Conservation (phyloP, 2,113 vertebrate species). For the Poecile atricapillus region DNA sequence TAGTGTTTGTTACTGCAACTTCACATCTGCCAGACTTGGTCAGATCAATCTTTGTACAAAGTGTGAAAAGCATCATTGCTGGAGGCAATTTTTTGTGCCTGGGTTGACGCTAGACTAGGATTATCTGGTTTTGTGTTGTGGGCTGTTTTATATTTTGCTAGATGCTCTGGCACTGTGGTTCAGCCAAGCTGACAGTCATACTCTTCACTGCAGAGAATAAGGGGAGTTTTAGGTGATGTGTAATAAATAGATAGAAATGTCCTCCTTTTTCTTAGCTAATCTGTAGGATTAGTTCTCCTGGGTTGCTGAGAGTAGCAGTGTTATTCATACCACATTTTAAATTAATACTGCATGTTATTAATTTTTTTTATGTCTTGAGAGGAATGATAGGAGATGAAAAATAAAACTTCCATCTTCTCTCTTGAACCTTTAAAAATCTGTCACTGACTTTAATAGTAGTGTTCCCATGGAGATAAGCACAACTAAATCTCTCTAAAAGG, state of each 20-base stretch:
- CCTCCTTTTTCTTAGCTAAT: not conserved
- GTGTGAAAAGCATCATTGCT: not conserved
- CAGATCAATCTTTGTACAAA: slow-evolving; percentile 25
- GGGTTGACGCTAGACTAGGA: not conserved
- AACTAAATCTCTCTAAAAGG: slow-evolving; percentile 37
- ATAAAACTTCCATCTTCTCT: slow-evolving; percentile 16
- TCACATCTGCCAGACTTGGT: slow-evolving; percentile 6
- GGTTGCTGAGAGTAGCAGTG: not conserved
- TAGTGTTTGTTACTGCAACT: not conserved
- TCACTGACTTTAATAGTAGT: slow-evolving; percentile 45
- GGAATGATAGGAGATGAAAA: slow-evolving; percentile 17
- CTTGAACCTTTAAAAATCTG: slow-evolving; percentile 45
- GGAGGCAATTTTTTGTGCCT: not conserved
- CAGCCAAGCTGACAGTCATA: not conserved
- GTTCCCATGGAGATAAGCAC: slow-evolving; percentile 62
- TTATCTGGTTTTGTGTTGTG: not conserved
- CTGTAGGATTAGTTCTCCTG: not conserved
- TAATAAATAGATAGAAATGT: not conserved
- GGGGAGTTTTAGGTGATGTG: not conserved
- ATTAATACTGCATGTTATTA: slow-evolving; percentile 3
- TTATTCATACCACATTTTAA: slow-evolving; percentile 8
- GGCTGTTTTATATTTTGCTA: not conserved
- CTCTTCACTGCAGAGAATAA: not conserved
- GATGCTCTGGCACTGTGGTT: not conserved
- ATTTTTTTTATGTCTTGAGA: not conserved